These are phyloP conservation scores for Napeogenes inachia DNA, from an alignment of 2,888 invertebrate species.

Conservation along the genomic window DNA sequence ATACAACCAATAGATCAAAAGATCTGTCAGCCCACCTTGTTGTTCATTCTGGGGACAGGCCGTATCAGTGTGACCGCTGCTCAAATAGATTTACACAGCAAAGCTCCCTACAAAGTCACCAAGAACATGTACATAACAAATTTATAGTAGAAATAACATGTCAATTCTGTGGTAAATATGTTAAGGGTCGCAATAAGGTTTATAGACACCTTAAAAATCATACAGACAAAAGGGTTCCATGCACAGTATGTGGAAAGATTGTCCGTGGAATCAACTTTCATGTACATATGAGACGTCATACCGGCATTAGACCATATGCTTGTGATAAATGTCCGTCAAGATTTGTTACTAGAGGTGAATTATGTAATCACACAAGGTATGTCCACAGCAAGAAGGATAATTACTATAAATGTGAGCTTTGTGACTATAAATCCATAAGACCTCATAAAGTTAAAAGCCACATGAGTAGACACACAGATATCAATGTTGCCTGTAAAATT, in stretches of 20 bases:
- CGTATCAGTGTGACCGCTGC: conserved; percentile 51
- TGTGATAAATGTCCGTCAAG: conserved; percentile 59
- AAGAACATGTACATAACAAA: conserved; percentile 48
- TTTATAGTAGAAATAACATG: conserved; percentile 50
- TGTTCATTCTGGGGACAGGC: conserved; percentile 53
- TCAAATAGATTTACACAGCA: conserved; percentile 48
- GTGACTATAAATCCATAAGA: conserved; percentile 45
- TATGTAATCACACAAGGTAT: conserved; percentile 50
- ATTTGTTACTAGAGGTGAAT: conserved; percentile 52
- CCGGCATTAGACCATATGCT: conserved; percentile 47
- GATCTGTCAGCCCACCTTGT: conserved; percentile 49
- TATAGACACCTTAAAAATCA: conserved; percentile 53
- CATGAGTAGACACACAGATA: conserved; percentile 42
- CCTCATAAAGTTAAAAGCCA: conserved; percentile 43
- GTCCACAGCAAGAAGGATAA: conserved; percentile 43
- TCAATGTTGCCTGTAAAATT: conserved; percentile 46
- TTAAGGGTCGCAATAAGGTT: conserved; percentile 46
- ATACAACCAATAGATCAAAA: conserved; percentile 45
- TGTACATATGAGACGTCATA: conserved; percentile 54
- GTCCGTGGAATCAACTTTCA: conserved; percentile 40
- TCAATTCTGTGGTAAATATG: conserved; percentile 54
- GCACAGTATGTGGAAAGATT: conserved; percentile 46
- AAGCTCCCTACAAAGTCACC: conserved; percentile 49
- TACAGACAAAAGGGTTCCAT: conserved; percentile 34
- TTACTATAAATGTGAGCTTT: conserved; percentile 48